phyloP scores from a whole-genome alignment of 2,113 vertebrate genomes.

The Dasyprocta punctata region DNA sequence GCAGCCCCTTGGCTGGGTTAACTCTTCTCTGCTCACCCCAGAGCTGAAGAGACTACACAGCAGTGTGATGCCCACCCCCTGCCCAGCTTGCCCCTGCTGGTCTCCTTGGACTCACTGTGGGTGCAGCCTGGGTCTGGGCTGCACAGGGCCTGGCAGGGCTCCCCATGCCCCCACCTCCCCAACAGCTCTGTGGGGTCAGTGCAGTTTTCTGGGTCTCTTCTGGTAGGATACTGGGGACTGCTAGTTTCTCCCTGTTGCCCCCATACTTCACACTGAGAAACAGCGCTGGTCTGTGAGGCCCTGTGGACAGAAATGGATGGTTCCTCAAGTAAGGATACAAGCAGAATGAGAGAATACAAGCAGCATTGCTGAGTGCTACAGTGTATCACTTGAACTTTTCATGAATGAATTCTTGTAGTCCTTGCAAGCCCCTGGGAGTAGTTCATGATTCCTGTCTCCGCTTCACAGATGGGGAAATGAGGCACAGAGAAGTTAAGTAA shows the following conservation, averaged over 20 bases:
- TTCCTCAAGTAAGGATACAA: background rate
- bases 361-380: background rate
- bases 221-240: background rate
- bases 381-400: background rate
- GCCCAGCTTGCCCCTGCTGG: background rate
- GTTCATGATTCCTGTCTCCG: background rate
- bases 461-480: conserved; percentile 60
- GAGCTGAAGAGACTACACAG: background rate
- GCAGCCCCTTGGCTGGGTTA: background rate
- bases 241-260: background rate
- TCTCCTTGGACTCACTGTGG: fast-evolving
- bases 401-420: background rate
- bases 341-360: background rate
- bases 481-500: conserved; percentile 43
- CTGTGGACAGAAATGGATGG: fast-evolving
- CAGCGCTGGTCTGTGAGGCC: background rate
- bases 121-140: background rate
- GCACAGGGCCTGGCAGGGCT: background rate
- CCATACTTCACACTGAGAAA: fast-evolving
- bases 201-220: background rate
- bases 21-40: background rate
- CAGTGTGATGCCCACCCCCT: fast-evolving
- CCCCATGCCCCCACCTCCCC: background rate
- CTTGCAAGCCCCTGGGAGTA: background rate
- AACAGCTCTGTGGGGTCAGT: no score